Percentiles rank a stretch among this genome's conserved stretches.
Evolutionary conservation across 1,140 invertebrate species (phyloP).

Genomic region (Trichomalopsis sarcophagae): DNA sequence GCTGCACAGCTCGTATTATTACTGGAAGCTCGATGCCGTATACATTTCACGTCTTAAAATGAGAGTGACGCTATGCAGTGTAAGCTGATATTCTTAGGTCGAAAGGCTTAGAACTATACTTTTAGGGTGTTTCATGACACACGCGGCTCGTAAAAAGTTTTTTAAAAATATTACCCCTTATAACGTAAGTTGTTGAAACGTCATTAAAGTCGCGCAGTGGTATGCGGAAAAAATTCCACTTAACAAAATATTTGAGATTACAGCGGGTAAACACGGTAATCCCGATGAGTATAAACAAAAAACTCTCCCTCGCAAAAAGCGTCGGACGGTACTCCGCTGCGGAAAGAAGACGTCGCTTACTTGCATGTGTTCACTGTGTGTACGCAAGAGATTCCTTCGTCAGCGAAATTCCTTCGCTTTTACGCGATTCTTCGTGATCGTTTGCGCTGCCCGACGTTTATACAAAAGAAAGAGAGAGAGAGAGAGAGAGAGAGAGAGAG

Average conservation of each 20-base stretch:
- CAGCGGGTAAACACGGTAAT: neutral
- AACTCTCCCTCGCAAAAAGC: neutral
- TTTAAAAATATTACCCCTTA: neutral
- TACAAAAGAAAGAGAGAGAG: slow-evolving; percentile 46
- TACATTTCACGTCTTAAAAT: slow-evolving; percentile 17
- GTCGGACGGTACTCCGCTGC: neutral
- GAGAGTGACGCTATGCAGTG: slow-evolving; percentile 11
- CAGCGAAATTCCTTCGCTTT: slow-evolving; percentile 57
- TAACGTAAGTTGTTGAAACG: no score
- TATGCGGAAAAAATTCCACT: neutral
- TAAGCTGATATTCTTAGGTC: slow-evolving; percentile 50
- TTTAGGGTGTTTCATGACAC: slow-evolving; percentile 6
- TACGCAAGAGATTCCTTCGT: slow-evolving; percentile 34
- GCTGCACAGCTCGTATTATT: neutral
- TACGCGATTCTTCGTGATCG: slow-evolving; percentile 49
- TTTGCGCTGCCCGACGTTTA: slow-evolving; percentile 55
- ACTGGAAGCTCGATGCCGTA: neutral
- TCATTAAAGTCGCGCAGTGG: neutral
- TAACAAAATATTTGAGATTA: neutral
- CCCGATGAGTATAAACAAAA: neutral
- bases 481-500: no score
- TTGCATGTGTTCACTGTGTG: neutral
- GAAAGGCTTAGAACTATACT: slow-evolving; percentile 19
- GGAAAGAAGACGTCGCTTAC: neutral
- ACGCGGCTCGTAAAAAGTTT: neutral